Evolutionary conservation across 2,888 invertebrate genomes (phyloP).

Genomic region (Diachrysia chrysitis): DNA sequence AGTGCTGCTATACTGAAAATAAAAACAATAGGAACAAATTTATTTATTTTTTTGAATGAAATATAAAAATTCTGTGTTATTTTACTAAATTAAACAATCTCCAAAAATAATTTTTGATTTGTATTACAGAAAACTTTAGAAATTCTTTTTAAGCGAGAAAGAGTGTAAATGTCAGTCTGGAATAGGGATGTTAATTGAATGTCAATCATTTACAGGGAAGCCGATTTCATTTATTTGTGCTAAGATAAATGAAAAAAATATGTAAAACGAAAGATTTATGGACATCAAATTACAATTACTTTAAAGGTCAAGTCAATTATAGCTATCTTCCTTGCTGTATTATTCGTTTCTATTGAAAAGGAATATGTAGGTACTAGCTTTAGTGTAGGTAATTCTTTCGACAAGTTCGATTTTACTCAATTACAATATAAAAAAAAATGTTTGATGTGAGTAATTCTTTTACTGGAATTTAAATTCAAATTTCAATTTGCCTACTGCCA

Average conservation of each 20-base stretch:
- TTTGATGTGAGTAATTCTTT: no score
- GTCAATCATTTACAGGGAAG: constrained; percentile 42
- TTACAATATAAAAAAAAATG: no score
- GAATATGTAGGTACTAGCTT: no score
- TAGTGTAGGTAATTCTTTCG: no score
- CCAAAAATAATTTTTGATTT: background rate
- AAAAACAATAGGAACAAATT: background rate
- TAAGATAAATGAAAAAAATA: constrained; percentile 4
- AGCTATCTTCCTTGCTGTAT: background rate
- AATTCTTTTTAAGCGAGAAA: background rate
- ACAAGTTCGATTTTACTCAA: no score
- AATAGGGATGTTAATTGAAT: constrained; percentile 27
- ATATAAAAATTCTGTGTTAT: background rate
- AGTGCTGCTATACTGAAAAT: background rate
- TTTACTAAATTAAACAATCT: background rate
- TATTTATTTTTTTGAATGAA: background rate
- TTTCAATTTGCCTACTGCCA: constrained; percentile 19
- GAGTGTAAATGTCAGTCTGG: constrained; percentile 25
- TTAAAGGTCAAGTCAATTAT: no score
- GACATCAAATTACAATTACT: no score
- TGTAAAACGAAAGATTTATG: background rate
- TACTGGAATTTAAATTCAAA: constrained; percentile 20
- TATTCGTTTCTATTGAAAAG: no score
- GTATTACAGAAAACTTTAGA: background rate
- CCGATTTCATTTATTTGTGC: constrained; percentile 22